Percentiles rank a stretch among this genome's conserved stretches.
Evolutionary conservation across 1,140 invertebrate species (phyloP).

Genomic region (Drosophila tristis): DNA sequence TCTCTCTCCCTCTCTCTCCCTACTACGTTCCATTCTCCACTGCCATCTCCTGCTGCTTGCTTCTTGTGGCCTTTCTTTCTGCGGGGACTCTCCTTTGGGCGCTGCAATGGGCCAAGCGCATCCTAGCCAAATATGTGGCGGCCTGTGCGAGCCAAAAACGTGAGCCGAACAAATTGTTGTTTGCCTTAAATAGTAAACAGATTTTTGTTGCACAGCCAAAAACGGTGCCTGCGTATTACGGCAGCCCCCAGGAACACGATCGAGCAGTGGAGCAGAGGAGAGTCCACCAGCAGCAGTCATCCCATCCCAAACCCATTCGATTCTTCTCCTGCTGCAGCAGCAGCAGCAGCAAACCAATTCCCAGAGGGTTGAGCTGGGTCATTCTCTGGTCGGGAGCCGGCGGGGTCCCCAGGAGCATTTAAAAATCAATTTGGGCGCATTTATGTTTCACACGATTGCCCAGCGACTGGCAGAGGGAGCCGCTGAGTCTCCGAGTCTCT

Average conservation of each 20-base stretch:
- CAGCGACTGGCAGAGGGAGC: not conserved
- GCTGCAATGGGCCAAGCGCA: slow-evolving; percentile 20
- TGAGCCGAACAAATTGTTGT: slow-evolving; percentile 68
- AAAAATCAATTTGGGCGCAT: slow-evolving; percentile 66
- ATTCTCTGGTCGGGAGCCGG: slow-evolving; percentile 7
- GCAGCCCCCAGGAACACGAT: slow-evolving; percentile 24
- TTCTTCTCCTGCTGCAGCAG: slow-evolving; percentile 11
- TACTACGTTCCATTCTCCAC: not conserved
- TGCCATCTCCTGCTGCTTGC: slow-evolving; percentile 9
- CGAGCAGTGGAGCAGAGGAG: not conserved
- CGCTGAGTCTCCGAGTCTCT: not conserved
- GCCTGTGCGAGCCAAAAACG: slow-evolving; percentile 45
- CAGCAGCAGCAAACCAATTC: slow-evolving; percentile 22
- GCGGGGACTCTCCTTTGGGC: not conserved
- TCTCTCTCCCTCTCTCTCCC: not conserved
- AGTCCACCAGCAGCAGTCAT: not conserved
- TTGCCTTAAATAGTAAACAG: slow-evolving; percentile 64
- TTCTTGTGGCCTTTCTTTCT: not conserved
- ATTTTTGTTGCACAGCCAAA: slow-evolving; percentile 45
- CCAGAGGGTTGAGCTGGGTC: slow-evolving; percentile 64
- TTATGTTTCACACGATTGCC: slow-evolving; percentile 68
- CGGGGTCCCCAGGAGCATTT: slow-evolving; percentile 54
- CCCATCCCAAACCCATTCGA: slow-evolving; percentile 19
- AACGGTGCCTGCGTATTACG: slow-evolving; percentile 54
- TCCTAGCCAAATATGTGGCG: slow-evolving; percentile 55